Evolutionary conservation across 1,140 invertebrate genomes (phyloP).

Genomic region (Zelostemma sp.): DNA sequence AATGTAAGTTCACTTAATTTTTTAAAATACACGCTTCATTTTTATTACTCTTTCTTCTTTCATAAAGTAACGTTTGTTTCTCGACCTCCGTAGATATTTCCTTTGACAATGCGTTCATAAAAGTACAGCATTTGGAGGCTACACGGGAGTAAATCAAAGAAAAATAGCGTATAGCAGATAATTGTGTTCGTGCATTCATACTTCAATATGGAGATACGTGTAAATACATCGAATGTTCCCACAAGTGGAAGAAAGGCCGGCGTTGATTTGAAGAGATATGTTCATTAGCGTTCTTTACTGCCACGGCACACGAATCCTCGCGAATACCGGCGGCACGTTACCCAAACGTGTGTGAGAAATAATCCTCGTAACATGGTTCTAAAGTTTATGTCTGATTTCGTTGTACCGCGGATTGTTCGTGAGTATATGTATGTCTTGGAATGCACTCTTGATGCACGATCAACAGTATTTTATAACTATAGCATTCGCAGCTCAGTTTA

Average conservation of each 20-base stretch:
- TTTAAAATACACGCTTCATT: no score
- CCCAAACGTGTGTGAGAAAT: constrained; percentile 1
- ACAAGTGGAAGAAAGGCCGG: constrained; percentile 37
- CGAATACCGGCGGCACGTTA: constrained; percentile 14
- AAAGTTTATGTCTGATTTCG: constrained; percentile 7
- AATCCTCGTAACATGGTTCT: no score
- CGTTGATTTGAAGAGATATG: constrained; percentile 37
- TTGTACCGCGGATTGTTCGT: constrained; percentile 3
- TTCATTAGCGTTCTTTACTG: constrained; percentile 45
- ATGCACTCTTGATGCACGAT: no score
- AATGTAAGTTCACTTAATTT: no score
- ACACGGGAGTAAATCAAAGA: constrained; percentile 27
- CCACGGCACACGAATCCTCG: constrained; percentile 31
- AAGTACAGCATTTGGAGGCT: constrained; percentile 39
- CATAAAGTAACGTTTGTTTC: no score
- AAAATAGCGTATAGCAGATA: constrained; percentile 30
- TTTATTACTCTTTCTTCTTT: no score
- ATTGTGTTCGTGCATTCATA: constrained; percentile 42
- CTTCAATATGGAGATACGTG: constrained; percentile 39
- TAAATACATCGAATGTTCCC: constrained; percentile 36
- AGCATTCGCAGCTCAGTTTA: no score
- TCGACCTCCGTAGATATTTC: constrained; percentile 9
- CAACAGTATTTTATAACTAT: no score
- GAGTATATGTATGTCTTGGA: no score
- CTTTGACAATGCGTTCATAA: constrained; percentile 37